These are phyloP conservation scores for Glossosoma conforme DNA, from an alignment of 1,140 invertebrate genomes.

Conservation along the genomic window DNA sequence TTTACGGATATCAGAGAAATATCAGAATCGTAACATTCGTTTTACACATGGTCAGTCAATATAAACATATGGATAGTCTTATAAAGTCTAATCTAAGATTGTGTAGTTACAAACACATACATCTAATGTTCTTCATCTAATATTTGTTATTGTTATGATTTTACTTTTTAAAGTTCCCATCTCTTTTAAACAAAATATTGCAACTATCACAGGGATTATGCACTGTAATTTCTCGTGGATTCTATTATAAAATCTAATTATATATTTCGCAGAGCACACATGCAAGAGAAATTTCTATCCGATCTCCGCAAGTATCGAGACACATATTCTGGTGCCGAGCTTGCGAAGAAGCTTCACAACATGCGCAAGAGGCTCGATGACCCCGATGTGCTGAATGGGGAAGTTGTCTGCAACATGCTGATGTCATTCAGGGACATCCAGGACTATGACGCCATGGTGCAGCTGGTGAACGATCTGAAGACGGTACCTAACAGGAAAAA, in stretches of 20 bases:
- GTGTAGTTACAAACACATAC: too few relatives aligned
- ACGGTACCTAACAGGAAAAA: slow-evolving; percentile 89
- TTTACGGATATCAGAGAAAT: too few relatives aligned
- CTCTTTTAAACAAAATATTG: slow-evolving; percentile 1
- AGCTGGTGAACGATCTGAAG: slow-evolving; percentile 91
- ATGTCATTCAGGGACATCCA: slow-evolving; percentile 90
- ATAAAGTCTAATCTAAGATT: too few relatives aligned
- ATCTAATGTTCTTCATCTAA: too few relatives aligned
- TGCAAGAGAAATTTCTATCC: slow-evolving; percentile 95
- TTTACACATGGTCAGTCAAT: too few relatives aligned
- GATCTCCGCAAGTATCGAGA: slow-evolving; percentile 93
- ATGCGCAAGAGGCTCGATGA: slow-evolving; percentile 93
- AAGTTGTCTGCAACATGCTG: slow-evolving; percentile 89
- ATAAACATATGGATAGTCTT: too few relatives aligned
- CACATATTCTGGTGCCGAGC: slow-evolving; percentile 76
- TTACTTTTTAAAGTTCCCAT: too few relatives aligned
- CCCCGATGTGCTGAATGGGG: slow-evolving; percentile 91
- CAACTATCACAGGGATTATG: too few relatives aligned
- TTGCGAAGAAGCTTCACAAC: slow-evolving; percentile 79
- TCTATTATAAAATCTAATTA: slow-evolving; percentile 26
- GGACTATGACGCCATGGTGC: slow-evolving; percentile 98
- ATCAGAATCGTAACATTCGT: too few relatives aligned
- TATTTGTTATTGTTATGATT: slow-evolving; percentile 5
- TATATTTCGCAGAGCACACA: slow-evolving; percentile 73
- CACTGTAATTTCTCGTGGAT: neutral